Base-by-base conservation (phyloP, 2,113 vertebrate species). In the Onychostoma macrolepis region DNA sequence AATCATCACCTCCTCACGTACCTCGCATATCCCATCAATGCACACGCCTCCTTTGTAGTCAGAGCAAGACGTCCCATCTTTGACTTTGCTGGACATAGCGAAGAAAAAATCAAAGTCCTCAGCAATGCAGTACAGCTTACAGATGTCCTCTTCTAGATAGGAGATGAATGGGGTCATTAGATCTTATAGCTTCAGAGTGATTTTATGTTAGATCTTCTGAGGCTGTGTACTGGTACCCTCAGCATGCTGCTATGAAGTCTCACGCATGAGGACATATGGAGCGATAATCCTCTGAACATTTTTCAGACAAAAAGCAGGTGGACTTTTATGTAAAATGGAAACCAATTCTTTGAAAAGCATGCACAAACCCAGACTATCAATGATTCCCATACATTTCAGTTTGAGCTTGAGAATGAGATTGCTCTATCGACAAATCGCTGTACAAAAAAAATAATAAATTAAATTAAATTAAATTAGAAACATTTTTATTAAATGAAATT, bases 21-120 rank as follows among this genome's bases (percentile, higher is more conserved):
- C 98, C 96, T 99, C 96, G 93, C 98, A 99, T 85, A 96, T 93
- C 69, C 98, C 98, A 63, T 99, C 97, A 58, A 99, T 97, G 91
- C 98, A 99, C 86, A 99, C 95, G 11, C 97, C 97, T 0, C 93
- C 94, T 88, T 87, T 95, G 90, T 95, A 93, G 17, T 96, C 91
- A 4, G 97, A 97, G 90, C 98, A 99, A 15, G 93, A 93, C 6
- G 98, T 99, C 69, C 98, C 98, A 0, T 99, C 98, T 92, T 97
- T 98, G 89, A 99, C 98, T 91, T 98, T 99, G 93, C 96, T 96
- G 83, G 98, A 96, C 97, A 99, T 98, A 53, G 98, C 98, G 6
- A 99, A 99, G 95, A 99, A 99, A 91, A 99, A 99, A 89, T 99
- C 98, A 87, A 98, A 99, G 92, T 99, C 97, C 93, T 99, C 97